Percentiles rank a stretch among this genome's conserved stretches.
Evolutionary conservation across 2,888 invertebrate genomes (phyloP).

Genomic region (Sarcophaga rosellei): DNA sequence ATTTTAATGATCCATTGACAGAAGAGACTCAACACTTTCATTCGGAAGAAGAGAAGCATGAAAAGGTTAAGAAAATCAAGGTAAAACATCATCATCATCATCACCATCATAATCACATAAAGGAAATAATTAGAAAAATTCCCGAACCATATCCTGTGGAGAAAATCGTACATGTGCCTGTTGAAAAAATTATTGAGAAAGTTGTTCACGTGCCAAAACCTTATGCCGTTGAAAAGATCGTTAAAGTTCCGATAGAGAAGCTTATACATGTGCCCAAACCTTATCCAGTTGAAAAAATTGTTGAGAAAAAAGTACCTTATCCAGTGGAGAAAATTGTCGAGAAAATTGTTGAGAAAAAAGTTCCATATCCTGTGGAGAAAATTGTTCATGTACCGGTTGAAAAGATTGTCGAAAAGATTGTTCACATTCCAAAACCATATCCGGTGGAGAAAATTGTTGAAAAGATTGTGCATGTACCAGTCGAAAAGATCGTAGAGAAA

Average conservation of each 20-base stretch:
- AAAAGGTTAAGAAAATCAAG: slow-evolving; percentile 76
- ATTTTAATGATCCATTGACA: slow-evolving; percentile 66
- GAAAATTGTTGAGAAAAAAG: slow-evolving; percentile 77
- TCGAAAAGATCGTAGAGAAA: slow-evolving; percentile 71
- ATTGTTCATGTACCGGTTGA: slow-evolving; percentile 82
- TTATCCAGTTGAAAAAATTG: slow-evolving; percentile 81
- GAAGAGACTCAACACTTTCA: slow-evolving; percentile 63
- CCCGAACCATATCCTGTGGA: slow-evolving; percentile 83
- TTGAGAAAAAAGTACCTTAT: slow-evolving; percentile 77
- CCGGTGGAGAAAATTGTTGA: slow-evolving; percentile 79
- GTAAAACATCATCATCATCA: slow-evolving; percentile 85
- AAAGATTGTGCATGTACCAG: slow-evolving; percentile 79
- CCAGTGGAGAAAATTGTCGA: slow-evolving; percentile 82
- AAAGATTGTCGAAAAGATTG: slow-evolving; percentile 75
- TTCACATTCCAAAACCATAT: slow-evolving; percentile 81
- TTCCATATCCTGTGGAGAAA: slow-evolving; percentile 82
- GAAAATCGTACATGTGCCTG: slow-evolving; percentile 80
- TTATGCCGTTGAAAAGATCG: slow-evolving; percentile 81
- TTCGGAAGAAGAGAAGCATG: slow-evolving; percentile 63
- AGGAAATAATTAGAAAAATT: slow-evolving; percentile 84
- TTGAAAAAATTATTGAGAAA: slow-evolving; percentile 82
- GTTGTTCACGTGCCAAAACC: slow-evolving; percentile 83
- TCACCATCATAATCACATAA: slow-evolving; percentile 85
- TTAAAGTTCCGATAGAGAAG: slow-evolving; percentile 76
- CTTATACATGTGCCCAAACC: slow-evolving; percentile 81